Percentiles rank a stretch among this genome's conserved stretches.
Evolutionary conservation across 2,888 invertebrate species (phyloP).

Genomic region (Drosophila pegasa): DNA sequence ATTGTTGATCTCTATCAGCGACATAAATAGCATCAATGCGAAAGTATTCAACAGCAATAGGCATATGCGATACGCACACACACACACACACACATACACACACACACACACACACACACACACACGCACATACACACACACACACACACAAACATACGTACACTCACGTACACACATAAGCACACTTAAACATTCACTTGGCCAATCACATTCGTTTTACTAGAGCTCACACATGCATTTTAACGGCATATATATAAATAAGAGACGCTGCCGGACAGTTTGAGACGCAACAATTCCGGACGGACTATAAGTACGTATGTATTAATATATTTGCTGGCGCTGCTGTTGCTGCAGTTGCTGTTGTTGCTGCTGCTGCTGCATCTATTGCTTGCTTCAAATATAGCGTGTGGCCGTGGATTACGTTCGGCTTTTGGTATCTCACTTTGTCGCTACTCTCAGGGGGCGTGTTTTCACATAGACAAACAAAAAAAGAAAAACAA

Average conservation of each 20-base stretch:
- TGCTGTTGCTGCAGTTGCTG: slow-evolving; percentile 21
- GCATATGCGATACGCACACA: slow-evolving; percentile 33
- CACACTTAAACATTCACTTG: not conserved
- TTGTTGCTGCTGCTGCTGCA: slow-evolving; percentile 28
- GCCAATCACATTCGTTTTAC: slow-evolving; percentile 45
- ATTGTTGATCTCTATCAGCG: slow-evolving; percentile 70
- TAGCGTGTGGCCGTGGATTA: slow-evolving; percentile 64
- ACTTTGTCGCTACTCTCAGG: slow-evolving; percentile 69
- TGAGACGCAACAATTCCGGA: slow-evolving; percentile 2
- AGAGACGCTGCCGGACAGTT: slow-evolving; percentile 22
- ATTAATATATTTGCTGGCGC: slow-evolving; percentile 25
- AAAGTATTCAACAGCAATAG: slow-evolving; percentile 74
- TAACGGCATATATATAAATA: slow-evolving; percentile 46
- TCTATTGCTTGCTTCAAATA: slow-evolving; percentile 48
- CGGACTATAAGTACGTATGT: slow-evolving; percentile 14
- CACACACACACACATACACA: not conserved
- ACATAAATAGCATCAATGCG: slow-evolving; percentile 83
- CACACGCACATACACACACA: not conserved
- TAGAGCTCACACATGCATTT: slow-evolving; percentile 72
- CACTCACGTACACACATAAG: not conserved
- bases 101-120: not conserved
- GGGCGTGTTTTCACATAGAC: slow-evolving; percentile 63
- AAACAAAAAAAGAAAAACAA: not conserved
- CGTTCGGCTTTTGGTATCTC: slow-evolving; percentile 66
- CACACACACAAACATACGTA: not conserved